Conservation (phyloP, 2,113 vertebrate species). For the Bubo blakistoni region DNA sequence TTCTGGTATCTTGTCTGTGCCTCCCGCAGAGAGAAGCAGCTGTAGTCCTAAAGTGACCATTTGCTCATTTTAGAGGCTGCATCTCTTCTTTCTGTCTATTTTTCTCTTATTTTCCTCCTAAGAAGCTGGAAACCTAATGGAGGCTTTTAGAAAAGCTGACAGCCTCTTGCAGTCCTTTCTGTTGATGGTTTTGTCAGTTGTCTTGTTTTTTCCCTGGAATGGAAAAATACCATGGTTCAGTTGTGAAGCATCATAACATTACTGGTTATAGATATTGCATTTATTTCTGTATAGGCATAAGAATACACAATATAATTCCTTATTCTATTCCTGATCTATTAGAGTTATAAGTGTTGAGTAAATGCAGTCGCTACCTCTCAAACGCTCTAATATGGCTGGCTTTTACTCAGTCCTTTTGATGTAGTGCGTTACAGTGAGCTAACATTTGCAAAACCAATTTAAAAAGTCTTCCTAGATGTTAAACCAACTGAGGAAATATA, state of each 20-base stretch:
- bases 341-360: background rate
- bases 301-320: background rate
- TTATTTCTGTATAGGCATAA: background rate
- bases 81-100: background rate
- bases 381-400: background rate
- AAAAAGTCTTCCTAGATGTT: background rate
- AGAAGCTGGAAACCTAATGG: background rate
- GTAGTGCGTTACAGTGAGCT: background rate
- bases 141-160: background rate
- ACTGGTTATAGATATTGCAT: background rate
- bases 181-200: background rate
- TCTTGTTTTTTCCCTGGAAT: no score
- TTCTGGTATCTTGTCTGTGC: background rate
- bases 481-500: background rate
- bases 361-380: background rate
- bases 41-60: constrained; percentile 6
- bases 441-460: background rate
- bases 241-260: background rate
- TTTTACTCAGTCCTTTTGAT: background rate
- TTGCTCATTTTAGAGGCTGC: background rate
- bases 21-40: constrained; percentile 5
- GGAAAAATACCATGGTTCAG: background rate
- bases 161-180: background rate
- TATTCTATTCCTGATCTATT: background rate
- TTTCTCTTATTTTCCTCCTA: background rate